Evolutionary conservation across 2,113 vertebrate genomes (phyloP), one percentile per base, ranked within the genome.

Genomic region (Psittacula cyanocephala): DNA sequence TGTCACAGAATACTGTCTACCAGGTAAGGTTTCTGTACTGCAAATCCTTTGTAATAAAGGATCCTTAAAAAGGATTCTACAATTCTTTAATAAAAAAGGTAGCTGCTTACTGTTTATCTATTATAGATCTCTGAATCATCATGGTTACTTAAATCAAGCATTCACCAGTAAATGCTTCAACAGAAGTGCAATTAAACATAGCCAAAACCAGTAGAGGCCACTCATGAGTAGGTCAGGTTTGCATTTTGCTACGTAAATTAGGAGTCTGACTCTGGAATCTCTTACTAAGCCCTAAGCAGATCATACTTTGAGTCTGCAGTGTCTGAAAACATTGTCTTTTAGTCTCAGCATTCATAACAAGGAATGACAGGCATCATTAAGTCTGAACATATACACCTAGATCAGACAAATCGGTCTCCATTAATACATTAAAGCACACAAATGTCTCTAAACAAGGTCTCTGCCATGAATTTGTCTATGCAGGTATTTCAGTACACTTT

Each of bases 121-220:
- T 65, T 78, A 70, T 2, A 80, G 33, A 88, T 90, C 71, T 89
- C 41, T 69, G 27, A 89, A 60, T 83, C n/a, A 89, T 69, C 13
- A 17, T 64, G 63, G n/a, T 85, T 74, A 78, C 4, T 84, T 91
- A 85, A 75, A 78, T 86, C 28, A 82, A 82, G 81, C 71, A 93
- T 82, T 88, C 68, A 63, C 67, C 49, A 83, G 79, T 74, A 94
- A 97, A 92, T 86, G 91, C 89, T 92, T 89, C 43, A 65, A 69
- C 17, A 64, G 59, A 93, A 88, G 79, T 80, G 25, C 82, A 91
- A 63, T 88, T 80, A 83, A 81, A 64, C 49, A 72, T 1, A 89
- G 63, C 79, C 46, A 93, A 83, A 93, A 85, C 91, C 79, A 83
- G 75, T 25, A 94, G 93, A 93, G 93, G 91, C 49, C 85, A 70